These are phyloP conservation scores for Drosophila ironensis DNA, from an alignment of 1,140 invertebrate genomes.

Conservation along the genomic window DNA sequence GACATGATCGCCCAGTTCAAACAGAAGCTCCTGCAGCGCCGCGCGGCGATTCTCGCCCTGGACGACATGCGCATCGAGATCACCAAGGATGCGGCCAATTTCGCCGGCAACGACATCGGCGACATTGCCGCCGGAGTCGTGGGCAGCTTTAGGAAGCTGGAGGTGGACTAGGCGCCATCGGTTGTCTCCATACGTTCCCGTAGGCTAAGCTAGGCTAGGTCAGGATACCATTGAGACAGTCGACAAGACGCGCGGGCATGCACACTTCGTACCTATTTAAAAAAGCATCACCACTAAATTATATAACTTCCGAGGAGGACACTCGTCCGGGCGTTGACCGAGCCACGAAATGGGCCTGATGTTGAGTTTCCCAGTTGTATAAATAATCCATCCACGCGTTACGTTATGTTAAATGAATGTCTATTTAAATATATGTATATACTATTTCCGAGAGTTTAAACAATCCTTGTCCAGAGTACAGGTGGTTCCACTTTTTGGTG, in stretches of 20 bases:
- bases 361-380: conserved; percentile 33
- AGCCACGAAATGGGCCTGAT: not conserved
- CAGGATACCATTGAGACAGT: conserved; percentile 69
- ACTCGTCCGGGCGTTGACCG: conserved; percentile 1
- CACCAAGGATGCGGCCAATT: conserved; percentile 84
- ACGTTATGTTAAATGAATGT: conserved; percentile 55
- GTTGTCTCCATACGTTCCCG: conserved; percentile 1
- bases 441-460: conserved; percentile 42
- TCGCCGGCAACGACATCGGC: conserved; percentile 86
- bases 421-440: conserved; percentile 58
- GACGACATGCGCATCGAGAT: conserved; percentile 91
- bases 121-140: conserved; percentile 86
- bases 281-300: conserved; percentile 49
- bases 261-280: conserved; percentile 54
- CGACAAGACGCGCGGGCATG: conserved; percentile 57
- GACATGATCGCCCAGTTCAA: conserved; percentile 92
- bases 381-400: conserved; percentile 46
- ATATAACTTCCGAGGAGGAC: conserved; percentile 31
- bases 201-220: conserved; percentile 63
- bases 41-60: conserved; percentile 87
- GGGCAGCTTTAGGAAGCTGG: conserved; percentile 91
- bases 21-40: conserved; percentile 85
- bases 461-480: no score
- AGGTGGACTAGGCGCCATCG: conserved; percentile 86
- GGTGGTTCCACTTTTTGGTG: no score